phyloP scores from a whole-genome alignment of 2,888 invertebrate genomes.

The Synergus gifuensis region DNA sequence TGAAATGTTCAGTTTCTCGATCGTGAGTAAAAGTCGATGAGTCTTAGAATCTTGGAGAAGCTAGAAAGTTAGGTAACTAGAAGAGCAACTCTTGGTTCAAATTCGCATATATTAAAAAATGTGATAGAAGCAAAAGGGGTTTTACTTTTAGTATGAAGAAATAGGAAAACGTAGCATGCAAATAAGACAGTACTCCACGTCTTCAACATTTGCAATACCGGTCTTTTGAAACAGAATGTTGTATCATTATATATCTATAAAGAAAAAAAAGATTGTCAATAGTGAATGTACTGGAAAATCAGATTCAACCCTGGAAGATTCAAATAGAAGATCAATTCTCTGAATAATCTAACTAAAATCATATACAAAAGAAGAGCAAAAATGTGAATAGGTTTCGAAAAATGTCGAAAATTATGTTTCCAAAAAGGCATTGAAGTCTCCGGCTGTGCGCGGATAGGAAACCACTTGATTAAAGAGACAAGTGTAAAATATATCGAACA shows the following conservation, averaged over 20 bases:
- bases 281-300: slow-evolving; percentile 22
- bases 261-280: background rate
- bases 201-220: background rate
- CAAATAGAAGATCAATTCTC: too few relatives aligned
- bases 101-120: background rate
- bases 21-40: slow-evolving; percentile 35
- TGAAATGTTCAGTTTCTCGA: background rate
- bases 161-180: background rate
- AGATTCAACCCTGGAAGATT: background rate
- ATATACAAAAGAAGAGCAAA: background rate
- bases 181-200: background rate
- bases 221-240: slow-evolving; percentile 5
- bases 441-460: too few relatives aligned
- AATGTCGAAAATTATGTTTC: background rate
- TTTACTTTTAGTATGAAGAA: background rate
- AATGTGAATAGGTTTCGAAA: background rate
- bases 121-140: background rate
- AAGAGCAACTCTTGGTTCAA: background rate
- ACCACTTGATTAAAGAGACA: background rate
- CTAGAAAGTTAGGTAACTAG: slow-evolving; percentile 40
- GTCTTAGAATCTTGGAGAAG: slow-evolving; percentile 15
- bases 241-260: background rate
- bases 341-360: background rate
- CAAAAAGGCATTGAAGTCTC: background rate
- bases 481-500: background rate